Evolutionary conservation across 2,797 vertebrate species (phyloP), one percentile per base, ranked within the genome.

Genomic region (Poliocrania exsul): DNA sequence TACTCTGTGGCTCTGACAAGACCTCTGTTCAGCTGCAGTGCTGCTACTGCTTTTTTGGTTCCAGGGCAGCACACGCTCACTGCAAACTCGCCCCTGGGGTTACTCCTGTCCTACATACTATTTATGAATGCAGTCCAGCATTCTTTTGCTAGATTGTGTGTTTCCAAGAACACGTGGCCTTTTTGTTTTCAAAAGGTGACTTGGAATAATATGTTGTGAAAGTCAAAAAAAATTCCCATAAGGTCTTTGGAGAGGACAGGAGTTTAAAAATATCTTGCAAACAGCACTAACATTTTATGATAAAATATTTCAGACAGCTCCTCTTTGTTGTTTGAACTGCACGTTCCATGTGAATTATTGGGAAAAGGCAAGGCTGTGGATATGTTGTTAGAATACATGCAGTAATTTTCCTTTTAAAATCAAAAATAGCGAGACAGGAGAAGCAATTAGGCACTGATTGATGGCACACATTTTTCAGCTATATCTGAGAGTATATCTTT

Each of bases 21-120:
- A 88, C 64, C 72, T 90, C 86, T 66, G 84, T 66, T 96, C 80
- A 90, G 47, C 67, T 38, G 62, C 73, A 71, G 93, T 3, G 13
- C 64, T 82, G 84, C 91, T 85, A 19, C 93, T 91, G 71, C 90
- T 94, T 94, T 69, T 29, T 93, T 93, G 85, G 49, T 89, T 96
- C 94, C 85, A 93, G 88, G 90, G 91, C 88, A 96, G 86, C 91
- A 79, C 90, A 84, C 2, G 0, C 79, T 96, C 64, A 19, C 77
- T 86, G 56, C 64, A 88, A 88, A 81, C 81, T 71, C 66, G 95
- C 94, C 94, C 93, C 93, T 83, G 80, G 94, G 95, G 78, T 95
- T 88, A 71, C 65, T 89, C 80, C 75, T 96, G 96, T 87, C 96
- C 95, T 96, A 96, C 89, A 96, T 96, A 77, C 82, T 90, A 88